Evolutionary conservation across 2,888 invertebrate genomes (phyloP).

Genomic region (Ferdinandea cuprea): DNA sequence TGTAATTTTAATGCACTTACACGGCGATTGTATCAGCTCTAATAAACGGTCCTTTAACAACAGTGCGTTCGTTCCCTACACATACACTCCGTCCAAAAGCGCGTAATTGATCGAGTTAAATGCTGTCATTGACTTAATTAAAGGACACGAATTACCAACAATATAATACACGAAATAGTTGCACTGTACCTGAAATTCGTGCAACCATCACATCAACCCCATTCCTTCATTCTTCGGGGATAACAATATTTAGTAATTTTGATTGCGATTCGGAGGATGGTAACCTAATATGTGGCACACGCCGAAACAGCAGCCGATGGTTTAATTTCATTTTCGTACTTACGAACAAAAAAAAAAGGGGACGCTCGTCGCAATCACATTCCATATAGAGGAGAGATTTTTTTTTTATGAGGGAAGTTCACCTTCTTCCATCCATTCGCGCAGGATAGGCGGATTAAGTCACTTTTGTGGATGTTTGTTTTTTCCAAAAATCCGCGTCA

Average conservation of each 20-base stretch:
- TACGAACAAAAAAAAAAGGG: not conserved
- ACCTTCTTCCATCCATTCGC: conserved; percentile 14
- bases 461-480: conserved; percentile 31
- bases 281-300: conserved; percentile 73
- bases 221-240: not conserved
- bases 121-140: conserved; percentile 74
- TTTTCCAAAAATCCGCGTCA: conserved; percentile 53
- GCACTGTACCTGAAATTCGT: conserved; percentile 12
- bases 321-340: conserved; percentile 69
- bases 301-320: conserved; percentile 61
- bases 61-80: not conserved
- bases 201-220: conserved; percentile 2
- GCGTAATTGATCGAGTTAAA: conserved; percentile 73
- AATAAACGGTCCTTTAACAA: conserved; percentile 15
- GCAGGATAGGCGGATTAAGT: conserved; percentile 51
- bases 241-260: conserved; percentile 65
- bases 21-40: conserved; percentile 50
- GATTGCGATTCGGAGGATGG: conserved; percentile 36
- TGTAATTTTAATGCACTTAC: conserved; percentile 56
- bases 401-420: conserved; percentile 30
- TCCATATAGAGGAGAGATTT: too few species aligned
- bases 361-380: not conserved
- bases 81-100: conserved; percentile 36
- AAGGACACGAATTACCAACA: conserved; percentile 65
- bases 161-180: conserved; percentile 67